Evolutionary conservation across 2,888 invertebrate genomes (phyloP).

Genomic region (Periphyllus acericola): DNA sequence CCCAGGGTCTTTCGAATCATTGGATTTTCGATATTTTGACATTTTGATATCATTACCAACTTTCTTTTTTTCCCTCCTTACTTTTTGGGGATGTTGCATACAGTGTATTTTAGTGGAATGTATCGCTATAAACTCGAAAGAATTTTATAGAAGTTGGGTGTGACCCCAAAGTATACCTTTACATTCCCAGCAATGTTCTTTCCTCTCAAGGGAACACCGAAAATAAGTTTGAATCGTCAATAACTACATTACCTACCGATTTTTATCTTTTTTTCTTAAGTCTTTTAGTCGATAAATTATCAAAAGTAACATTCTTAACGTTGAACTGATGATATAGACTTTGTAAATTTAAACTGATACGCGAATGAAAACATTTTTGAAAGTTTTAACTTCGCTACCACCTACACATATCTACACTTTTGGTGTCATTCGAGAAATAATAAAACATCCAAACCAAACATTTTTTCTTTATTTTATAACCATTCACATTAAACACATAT

Average conservation of each 20-base stretch:
- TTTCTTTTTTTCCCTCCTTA: slow-evolving; percentile 10
- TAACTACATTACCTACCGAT: slow-evolving; percentile 48
- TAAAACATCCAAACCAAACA: not conserved
- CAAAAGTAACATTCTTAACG: slow-evolving; percentile 15
- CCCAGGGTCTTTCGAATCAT: not conserved
- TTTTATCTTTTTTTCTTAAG: slow-evolving; percentile 15
- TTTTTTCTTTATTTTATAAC: no score
- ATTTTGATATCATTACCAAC: slow-evolving; percentile 16
- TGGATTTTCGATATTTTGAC: slow-evolving; percentile 13
- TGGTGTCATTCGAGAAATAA: not conserved
- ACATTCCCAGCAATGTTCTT: slow-evolving; percentile 20
- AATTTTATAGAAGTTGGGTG: slow-evolving; percentile 52
- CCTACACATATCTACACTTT: not conserved
- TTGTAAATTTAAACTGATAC: not conserved
- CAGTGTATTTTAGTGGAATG: slow-evolving; percentile 35
- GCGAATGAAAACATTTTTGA: not conserved
- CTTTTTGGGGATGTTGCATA: not conserved
- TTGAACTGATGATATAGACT: slow-evolving; percentile 15
- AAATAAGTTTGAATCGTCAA: slow-evolving; percentile 55
- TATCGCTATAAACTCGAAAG: slow-evolving; percentile 37
- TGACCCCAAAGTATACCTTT: slow-evolving; percentile 46
- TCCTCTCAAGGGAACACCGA: slow-evolving; percentile 19
- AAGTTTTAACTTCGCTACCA: not conserved
- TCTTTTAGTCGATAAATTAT: slow-evolving; percentile 47
- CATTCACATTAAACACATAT: not conserved